Base-by-base conservation (phyloP, 2,888 invertebrate species). In the Pollenia labialis region DNA sequence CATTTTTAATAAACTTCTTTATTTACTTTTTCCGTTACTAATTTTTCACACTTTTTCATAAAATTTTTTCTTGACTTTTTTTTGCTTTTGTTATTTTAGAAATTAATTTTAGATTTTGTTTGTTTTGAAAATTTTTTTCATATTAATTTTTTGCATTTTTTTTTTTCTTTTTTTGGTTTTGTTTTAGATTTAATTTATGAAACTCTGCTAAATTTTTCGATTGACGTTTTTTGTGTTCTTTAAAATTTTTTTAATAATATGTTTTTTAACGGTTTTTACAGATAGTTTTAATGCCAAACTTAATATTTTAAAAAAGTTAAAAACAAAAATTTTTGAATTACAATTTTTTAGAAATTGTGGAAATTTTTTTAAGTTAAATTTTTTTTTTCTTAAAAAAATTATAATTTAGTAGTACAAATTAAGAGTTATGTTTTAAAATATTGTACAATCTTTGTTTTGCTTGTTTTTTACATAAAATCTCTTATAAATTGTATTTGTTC, bases 131-230 rank as follows among this genome's bases (percentile, higher is more conserved):
- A 68, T 48, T 32, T 58, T 68, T 4, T 48, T 58, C n/a, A 16
- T 42, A 32, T 6, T 32, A 6, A 4, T 23, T 50, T 42, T 69
- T 9, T 50, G 11, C 56, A n/a, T 54, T 44, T 23, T 71, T 69
- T 54, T 68, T 62, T 23, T 23, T 23, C 3, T 23, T 23, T 2
- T 23, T 23, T 72, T 16, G 4, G 23, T 23, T 23, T 72, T 16
- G 4, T 62, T 54, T 76, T 72, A 16, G 7, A 60, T 54, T 66
- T 83, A 66, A 80, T 80, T 72, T 81, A 81, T 86, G 83, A 86
- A 86, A 87, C 76, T 87, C 80, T 75, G 75, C 80, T 76, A 86
- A 86, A 72, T 83, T 58, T 79, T 75, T 71, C 4, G 71, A 76
- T 62, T 66, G 60, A 44, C 8, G n/a, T 62, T 60, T 71, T 66